Evolutionary conservation across 2,797 vertebrate species (phyloP).

Genomic region (Crypturellus tataupa): DNA sequence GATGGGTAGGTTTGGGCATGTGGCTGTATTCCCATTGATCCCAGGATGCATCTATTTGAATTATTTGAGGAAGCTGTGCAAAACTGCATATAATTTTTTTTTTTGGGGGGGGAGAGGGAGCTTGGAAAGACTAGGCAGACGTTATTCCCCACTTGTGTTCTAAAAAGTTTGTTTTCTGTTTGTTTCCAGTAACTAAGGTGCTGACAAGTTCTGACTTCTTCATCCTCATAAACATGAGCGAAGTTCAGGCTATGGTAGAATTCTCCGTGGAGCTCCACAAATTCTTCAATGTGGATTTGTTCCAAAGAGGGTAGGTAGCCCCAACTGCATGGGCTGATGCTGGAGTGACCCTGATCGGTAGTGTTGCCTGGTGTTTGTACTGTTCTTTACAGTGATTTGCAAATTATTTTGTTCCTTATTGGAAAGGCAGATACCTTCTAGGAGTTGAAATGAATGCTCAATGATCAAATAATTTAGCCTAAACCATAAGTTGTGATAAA

Average conservation of each 20-base stretch:
- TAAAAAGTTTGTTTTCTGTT: conserved; percentile 52
- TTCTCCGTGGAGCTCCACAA: conserved; percentile 99
- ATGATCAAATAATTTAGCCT: not conserved
- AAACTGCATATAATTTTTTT: not conserved
- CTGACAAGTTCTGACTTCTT: conserved; percentile 83
- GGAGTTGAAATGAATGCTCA: not conserved
- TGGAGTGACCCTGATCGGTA: not conserved
- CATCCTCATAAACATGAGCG: conserved; percentile 92
- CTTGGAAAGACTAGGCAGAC: not conserved
- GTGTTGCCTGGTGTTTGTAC: not conserved
- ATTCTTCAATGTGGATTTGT: conserved; percentile 99
- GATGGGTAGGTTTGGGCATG: not conserved
- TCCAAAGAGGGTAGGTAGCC: conserved; percentile 95
- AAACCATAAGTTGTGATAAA: not conserved
- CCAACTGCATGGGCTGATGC: not conserved
- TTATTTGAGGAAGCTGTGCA: not conserved
- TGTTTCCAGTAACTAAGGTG: conserved; percentile 82
- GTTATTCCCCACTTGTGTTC: conserved; percentile 19
- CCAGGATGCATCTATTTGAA: not conserved
- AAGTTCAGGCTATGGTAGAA: conserved; percentile 98
- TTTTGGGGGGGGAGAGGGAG: not conserved
- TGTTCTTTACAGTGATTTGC: not conserved
- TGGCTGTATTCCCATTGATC: not conserved
- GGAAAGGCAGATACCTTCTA: not conserved
- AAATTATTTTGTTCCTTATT: not conserved